Conservation (phyloP, 1,140 invertebrate genomes). For the Stegodyphus dumicola region DNA sequence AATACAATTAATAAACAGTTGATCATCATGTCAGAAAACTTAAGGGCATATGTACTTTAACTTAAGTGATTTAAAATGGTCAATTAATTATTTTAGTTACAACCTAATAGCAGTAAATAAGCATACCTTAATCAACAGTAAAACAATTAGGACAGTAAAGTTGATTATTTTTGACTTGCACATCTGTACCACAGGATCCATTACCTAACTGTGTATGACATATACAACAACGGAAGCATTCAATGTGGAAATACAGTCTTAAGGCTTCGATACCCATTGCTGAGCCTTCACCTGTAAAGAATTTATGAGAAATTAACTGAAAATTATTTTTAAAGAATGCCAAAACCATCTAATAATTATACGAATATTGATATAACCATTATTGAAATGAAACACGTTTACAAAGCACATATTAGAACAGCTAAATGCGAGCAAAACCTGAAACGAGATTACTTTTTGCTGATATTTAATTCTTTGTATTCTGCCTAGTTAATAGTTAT, state of each 20-base stretch:
- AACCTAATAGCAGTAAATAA: neutral
- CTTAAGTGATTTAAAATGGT: neutral
- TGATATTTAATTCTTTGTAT: too few relatives aligned
- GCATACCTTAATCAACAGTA: slow-evolving; percentile 88
- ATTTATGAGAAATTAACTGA: neutral
- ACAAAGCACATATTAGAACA: too few relatives aligned
- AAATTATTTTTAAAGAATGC: too few relatives aligned
- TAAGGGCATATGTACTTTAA: neutral
- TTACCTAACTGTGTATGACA: slow-evolving; percentile 90
- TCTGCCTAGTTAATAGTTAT: too few relatives aligned
- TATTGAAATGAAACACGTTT: too few relatives aligned
- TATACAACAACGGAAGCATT: slow-evolving; percentile 96
- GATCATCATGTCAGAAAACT: neutral
- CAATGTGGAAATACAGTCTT: slow-evolving; percentile 93
- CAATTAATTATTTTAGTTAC: neutral
- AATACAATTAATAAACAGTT: neutral
- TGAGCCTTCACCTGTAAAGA: slow-evolving; percentile 84
- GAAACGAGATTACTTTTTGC: too few relatives aligned
- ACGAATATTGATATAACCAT: too few relatives aligned
- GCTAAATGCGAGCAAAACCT: too few relatives aligned
- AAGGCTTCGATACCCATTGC: slow-evolving; percentile 98
- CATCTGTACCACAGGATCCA: slow-evolving; percentile 90
- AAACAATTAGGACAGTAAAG: slow-evolving; percentile 97
- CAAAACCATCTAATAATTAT: too few relatives aligned
- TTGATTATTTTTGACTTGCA: slow-evolving; percentile 89